Conservation (phyloP, 2,888 invertebrate species). For the Hofmannophila pseudospretella region DNA sequence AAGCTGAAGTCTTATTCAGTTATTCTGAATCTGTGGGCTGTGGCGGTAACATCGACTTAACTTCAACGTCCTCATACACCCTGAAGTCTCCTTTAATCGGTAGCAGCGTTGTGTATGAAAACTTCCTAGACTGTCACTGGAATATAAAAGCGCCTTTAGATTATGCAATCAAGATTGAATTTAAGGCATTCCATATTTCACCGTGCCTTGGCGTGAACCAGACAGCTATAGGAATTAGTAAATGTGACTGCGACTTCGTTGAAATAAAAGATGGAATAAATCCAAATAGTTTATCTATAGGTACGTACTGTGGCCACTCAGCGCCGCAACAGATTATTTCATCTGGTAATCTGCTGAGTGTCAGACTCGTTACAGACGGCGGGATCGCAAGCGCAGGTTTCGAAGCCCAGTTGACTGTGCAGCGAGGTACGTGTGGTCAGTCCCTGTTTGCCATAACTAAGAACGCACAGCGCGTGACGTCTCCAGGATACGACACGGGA, state of each 20-base stretch:
- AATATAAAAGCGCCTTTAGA: constrained; percentile 77
- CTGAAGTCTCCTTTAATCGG: constrained; percentile 58
- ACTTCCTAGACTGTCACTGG: constrained; percentile 88
- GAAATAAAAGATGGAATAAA: constrained; percentile 86
- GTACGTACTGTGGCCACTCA: constrained; percentile 82
- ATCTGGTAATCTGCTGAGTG: constrained; percentile 78
- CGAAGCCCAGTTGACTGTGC: constrained; percentile 72
- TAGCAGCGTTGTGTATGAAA: constrained; percentile 73
- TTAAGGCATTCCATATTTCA: constrained; percentile 74
- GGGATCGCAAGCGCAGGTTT: constrained; percentile 81
- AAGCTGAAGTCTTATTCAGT: constrained; percentile 79
- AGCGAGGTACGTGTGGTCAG: constrained; percentile 41
- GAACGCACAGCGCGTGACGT: constrained; percentile 33
- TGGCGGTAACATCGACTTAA: constrained; percentile 81
- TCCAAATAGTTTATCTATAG: constrained; percentile 80
- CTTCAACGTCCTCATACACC: constrained; percentile 38
- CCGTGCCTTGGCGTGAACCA: constrained; percentile 56
- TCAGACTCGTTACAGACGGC: constrained; percentile 83
- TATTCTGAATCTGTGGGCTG: constrained; percentile 79
- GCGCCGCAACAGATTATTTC: constrained; percentile 77
- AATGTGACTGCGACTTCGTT: constrained; percentile 85
- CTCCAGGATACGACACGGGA: constrained; percentile 50
- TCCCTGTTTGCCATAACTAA: constrained; percentile 27
- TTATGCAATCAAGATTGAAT: constrained; percentile 79
- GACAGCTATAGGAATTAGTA: constrained; percentile 47